Conservation (phyloP, 2,113 vertebrate genomes). For the Aphelocoma coerulescens region DNA sequence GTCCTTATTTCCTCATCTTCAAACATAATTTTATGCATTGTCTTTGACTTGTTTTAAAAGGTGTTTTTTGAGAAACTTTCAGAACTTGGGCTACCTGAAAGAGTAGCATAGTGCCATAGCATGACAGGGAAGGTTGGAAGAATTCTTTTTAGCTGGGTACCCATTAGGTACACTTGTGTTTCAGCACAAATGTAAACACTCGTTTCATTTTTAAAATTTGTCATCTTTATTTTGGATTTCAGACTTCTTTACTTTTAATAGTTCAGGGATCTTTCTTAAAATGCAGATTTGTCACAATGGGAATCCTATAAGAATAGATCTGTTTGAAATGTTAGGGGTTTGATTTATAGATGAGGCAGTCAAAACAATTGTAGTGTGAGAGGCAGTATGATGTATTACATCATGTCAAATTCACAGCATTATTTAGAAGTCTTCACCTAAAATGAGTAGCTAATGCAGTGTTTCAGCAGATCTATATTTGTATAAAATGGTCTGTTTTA, state of each 20-base stretch:
- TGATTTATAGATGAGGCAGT: not conserved
- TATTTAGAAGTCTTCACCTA: not conserved
- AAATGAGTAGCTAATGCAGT: not conserved
- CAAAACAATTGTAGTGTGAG: not conserved
- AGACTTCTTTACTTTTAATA: not conserved
- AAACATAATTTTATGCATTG: not conserved
- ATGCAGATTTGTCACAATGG: not conserved
- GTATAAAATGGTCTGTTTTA: not conserved
- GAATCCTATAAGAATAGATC: not conserved
- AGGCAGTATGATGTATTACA: not conserved
- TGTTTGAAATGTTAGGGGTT: not conserved
- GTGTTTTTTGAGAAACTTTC: not conserved
- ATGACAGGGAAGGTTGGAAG: not conserved
- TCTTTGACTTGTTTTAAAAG: not conserved
- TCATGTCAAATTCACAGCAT: not conserved
- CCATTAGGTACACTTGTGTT: not conserved
- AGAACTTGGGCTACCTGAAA: not conserved
- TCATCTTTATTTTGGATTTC: not conserved
- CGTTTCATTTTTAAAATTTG: not conserved
- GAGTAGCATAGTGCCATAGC: not conserved
- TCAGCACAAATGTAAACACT: not conserved
- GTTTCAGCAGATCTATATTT: not conserved
- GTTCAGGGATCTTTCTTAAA: not conserved
- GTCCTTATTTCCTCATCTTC: not conserved
- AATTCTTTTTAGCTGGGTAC: not conserved